These are phyloP conservation scores for Ptyas mucosa DNA, from an alignment of 2,113 vertebrate genomes.

Conservation along the genomic window DNA sequence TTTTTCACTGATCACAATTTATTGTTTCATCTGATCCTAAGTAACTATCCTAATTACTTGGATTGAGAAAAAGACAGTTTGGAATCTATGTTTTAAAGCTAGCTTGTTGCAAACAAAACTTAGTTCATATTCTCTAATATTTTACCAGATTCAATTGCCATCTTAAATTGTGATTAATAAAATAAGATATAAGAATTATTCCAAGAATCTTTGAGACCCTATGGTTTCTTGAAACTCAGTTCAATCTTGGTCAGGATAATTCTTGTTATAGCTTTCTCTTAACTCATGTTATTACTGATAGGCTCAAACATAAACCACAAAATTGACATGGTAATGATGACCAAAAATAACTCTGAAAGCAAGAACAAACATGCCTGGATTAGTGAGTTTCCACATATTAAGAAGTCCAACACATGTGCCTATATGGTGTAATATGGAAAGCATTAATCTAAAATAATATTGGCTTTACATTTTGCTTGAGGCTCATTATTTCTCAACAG, in stretches of 20 bases:
- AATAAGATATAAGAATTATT: not conserved
- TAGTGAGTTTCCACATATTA: constrained; percentile 38
- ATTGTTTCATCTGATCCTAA: not conserved
- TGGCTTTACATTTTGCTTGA: not conserved
- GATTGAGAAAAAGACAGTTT: not conserved
- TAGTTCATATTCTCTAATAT: not conserved
- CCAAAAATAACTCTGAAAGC: constrained; percentile 10
- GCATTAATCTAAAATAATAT: constrained; percentile 3
- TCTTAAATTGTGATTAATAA: not conserved
- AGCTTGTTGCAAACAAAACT: not conserved
- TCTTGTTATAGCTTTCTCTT: constrained; percentile 32
- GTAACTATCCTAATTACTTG: not conserved
- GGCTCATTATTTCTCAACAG: not conserved
- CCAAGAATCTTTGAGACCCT: constrained; percentile 2
- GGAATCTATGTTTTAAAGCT: not conserved
- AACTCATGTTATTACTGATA: constrained; percentile 61
- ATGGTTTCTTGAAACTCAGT: constrained; percentile 59
- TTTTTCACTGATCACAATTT: not conserved
- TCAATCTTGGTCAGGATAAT: constrained; percentile 56
- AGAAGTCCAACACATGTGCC: constrained; percentile 26
- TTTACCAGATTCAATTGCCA: not conserved
- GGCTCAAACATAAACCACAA: constrained; percentile 36
- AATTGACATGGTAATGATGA: constrained; percentile 40
- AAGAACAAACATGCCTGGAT: constrained; percentile 48
- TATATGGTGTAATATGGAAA: constrained; percentile 53